Evolutionary conservation across 1,140 invertebrate species (phyloP), one percentile per base, ranked within the genome.

Genomic region (Pseudomyrmex pallidus): DNA sequence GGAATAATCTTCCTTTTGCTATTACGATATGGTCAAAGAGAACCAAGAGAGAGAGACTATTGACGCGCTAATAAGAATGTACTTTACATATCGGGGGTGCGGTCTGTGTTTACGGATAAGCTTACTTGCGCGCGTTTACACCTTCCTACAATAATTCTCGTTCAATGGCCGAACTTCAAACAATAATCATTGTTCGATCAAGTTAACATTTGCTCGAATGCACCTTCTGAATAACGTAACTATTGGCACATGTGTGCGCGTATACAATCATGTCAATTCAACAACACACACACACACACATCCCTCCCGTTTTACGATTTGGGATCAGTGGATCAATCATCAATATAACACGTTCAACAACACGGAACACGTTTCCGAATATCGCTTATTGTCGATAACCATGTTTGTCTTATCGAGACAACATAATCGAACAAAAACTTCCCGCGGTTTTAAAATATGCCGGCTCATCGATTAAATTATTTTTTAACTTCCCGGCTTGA

Each of bases 71-170:
- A 2, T 44, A 25, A 20, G n/a, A 20, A 7, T 17, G 4, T 0
- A 35, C 35, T 35, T 35, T 35, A 35, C 7, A 35, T 35, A 35
- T 35, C 5, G 4, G 4, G 5, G 0, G 5, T 35, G 35, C 35
- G 7, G 5, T 35, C 35, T 35, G 35, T 56, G 17, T 77, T 77
- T 56, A 4, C 13, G 8, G 25, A 22, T n/a, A n/a, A 52, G 62
- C 13, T 61, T 20, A 17, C 17, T 61, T 20, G 7, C 9, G n/a
- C n/a, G 4, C 50, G 35, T 35, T 35, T 52, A 25, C 67, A 74
- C 50, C 57, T 61, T 74, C 9, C 4, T 56, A 25, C 4, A 66
- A 66, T 77, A 77, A 54, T 77, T 77, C 54, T 67, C 57, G 25
- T 76, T 44, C n/a, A 44, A 66, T 56, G 15, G n/a, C 3, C 0